Base-by-base conservation (phyloP, 2,888 invertebrate genomes). In the Orchesellides sinensis region DNA sequence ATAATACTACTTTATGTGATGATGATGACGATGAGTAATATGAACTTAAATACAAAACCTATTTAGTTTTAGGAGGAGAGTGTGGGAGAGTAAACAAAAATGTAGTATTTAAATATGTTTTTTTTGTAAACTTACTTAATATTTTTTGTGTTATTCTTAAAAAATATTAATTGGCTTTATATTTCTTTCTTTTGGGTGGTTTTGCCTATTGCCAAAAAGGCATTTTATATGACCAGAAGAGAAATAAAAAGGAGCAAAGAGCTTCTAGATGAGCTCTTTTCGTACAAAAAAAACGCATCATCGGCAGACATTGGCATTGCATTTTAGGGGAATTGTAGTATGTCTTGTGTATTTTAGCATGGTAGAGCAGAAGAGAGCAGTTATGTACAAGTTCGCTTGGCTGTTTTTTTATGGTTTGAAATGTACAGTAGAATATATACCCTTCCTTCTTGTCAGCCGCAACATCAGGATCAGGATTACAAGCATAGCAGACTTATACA, bases 261-360 rank as follows among this genome's bases (percentile, higher is more conserved):
- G 70, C 59, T 47, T 29, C n/a, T n/a, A 68, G 10, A 27, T 68
- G 14, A 68, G 68, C 68, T 68, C 68, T 68, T 68, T 49, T 27
- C 29, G 23, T n/a, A 45, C 49, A 68, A 47, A 68, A 63, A 59
- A 59, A 68, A 68, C 47, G 68, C 68, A 68, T 68, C 68, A 68
- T 68, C 68, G 49, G 68, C 68, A 68, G 68, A 68, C 68, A 68
- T 68, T 68, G 68, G 68, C 68, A 68, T 68, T 68, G 68, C 49
- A 47, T 65, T 65, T 65, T 40, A 65, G 35, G 63, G 25, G n/a
- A n/a, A 14, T 35, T 32, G 29, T 63, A n/a, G 21, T 29, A 25
- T 29, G 12, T 35, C 5, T 35, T 35, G 35, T 35, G 12, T 35
- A 35, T 35, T 12, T 5, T 35, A 35, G 35, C 54, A 54, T 54